These are phyloP conservation scores for Heliconius ethilla DNA, from an alignment of 2,888 invertebrate genomes.

Conservation along the genomic window DNA sequence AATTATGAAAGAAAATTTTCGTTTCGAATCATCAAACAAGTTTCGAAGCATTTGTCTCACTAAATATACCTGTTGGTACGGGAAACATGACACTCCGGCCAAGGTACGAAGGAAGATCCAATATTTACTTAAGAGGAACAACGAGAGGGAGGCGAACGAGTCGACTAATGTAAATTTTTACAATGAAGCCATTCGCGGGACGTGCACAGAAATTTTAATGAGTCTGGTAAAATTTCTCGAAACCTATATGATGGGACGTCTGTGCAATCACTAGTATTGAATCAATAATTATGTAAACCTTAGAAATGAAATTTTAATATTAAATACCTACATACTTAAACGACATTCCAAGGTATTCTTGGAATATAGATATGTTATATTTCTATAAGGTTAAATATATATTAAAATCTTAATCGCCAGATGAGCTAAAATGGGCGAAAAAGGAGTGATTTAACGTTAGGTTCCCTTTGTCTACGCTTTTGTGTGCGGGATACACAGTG, in stretches of 20 bases:
- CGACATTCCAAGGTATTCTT: not conserved
- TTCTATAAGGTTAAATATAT: not conserved
- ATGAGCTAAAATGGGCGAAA: too few relatives aligned
- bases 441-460: too few relatives aligned
- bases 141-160: slow-evolving; percentile 46
- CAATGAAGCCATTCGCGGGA: slow-evolving; percentile 76
- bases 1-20: not conserved
- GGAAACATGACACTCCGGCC: slow-evolving; percentile 67
- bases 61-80: slow-evolving; percentile 53
- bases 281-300: slow-evolving; percentile 64
- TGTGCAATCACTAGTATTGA: slow-evolving; percentile 66
- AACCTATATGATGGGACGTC: slow-evolving; percentile 64
- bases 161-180: slow-evolving; percentile 72
- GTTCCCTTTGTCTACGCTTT: too few relatives aligned
- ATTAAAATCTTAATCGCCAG: not conserved
- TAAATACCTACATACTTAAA: too few relatives aligned
- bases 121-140: slow-evolving; percentile 67
- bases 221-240: slow-evolving; percentile 68
- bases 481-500: too few relatives aligned
- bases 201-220: slow-evolving; percentile 70
- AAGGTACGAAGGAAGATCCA: slow-evolving; percentile 70
- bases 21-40: slow-evolving; percentile 47
- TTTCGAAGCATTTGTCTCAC: slow-evolving; percentile 44
- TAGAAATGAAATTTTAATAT: slow-evolving; percentile 15
- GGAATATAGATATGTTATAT: too few relatives aligned